phyloP scores from a whole-genome alignment of 2,797 vertebrate species.

The Eutrigla gurnardus region DNA sequence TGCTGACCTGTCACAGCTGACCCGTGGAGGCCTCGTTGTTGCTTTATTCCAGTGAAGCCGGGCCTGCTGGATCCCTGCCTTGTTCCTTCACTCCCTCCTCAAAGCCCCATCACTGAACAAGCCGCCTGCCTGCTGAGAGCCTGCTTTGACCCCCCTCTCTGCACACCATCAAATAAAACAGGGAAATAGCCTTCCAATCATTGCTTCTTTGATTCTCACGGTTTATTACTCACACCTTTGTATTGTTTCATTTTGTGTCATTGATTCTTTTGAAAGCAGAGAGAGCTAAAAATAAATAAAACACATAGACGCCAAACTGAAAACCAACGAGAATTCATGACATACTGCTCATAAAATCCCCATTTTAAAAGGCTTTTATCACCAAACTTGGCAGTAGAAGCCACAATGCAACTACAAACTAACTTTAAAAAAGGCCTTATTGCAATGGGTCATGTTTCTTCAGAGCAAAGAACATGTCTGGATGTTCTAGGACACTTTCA shows the following conservation, averaged over 20 bases:
- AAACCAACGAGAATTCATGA: neutral
- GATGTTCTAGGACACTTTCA: constrained; percentile 6
- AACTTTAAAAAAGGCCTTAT: neutral
- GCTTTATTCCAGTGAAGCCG: constrained; percentile 47
- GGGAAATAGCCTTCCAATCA: constrained; percentile 13
- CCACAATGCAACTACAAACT: neutral
- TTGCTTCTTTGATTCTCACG: neutral
- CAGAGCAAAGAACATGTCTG: neutral
- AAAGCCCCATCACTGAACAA: constrained; percentile 14
- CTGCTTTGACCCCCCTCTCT: neutral
- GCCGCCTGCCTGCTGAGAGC: constrained; percentile 17
- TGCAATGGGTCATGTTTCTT: constrained; percentile 22
- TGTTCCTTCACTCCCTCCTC: constrained; percentile 22
- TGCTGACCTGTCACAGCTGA: constrained; percentile 75
- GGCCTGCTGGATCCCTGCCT: constrained; percentile 43
- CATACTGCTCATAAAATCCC: neutral
- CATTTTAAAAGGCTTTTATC: constrained; percentile 7
- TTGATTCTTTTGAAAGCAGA: neutral
- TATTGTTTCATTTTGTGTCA: constrained; percentile 23
- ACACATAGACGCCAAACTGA: neutral
- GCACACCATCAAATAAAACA: neutral
- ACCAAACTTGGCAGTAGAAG: constrained; percentile 1
- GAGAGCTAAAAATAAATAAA: constrained; percentile 1
- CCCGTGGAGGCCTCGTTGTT: constrained; percentile 65
- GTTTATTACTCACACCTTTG: constrained; percentile 26